Evolutionary conservation across 1,140 invertebrate species (phyloP).

Genomic region (Dinothrombium tinctorium): DNA sequence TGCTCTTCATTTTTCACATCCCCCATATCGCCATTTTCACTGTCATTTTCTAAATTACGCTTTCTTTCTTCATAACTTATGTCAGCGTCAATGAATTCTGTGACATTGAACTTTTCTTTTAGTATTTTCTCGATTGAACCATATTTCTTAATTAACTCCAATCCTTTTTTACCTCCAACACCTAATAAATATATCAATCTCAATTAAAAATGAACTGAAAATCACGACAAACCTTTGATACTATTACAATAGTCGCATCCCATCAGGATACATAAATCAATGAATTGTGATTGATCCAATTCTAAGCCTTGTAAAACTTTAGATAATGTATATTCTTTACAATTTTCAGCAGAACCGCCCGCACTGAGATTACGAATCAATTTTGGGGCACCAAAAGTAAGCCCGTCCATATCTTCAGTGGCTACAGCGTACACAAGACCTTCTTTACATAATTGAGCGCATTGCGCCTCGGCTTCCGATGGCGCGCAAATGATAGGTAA

Average conservation of each 20-base stretch:
- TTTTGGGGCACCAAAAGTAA: slow-evolving; percentile 66
- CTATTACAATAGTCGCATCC: slow-evolving; percentile 95
- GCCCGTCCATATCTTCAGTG: slow-evolving; percentile 98
- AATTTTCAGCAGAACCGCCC: slow-evolving; percentile 6
- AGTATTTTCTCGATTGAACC: slow-evolving; percentile 62
- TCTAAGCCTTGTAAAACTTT: slow-evolving; percentile 56
- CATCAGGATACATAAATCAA: slow-evolving; percentile 89
- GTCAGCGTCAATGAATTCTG: slow-evolving; percentile 10
- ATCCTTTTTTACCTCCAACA: slow-evolving; percentile 83
- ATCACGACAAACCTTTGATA: slow-evolving; percentile 35
- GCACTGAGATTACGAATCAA: slow-evolving; percentile 17
- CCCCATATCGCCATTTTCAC: not conserved
- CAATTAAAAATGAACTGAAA: not conserved
- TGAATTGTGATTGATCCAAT: slow-evolving; percentile 62
- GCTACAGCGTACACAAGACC: slow-evolving; percentile 87
- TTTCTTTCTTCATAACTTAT: slow-evolving; percentile 7
- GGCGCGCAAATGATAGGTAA: slow-evolving; percentile 59
- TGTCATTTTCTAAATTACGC: slow-evolving; percentile 1
- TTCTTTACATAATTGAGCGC: slow-evolving; percentile 70
- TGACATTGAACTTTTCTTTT: slow-evolving; percentile 28
- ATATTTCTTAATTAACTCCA: slow-evolving; percentile 75
- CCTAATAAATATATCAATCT: slow-evolving; percentile 20
- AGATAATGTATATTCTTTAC: slow-evolving; percentile 74
- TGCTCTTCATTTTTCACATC: not conserved
- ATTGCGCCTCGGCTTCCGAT: slow-evolving; percentile 97